These are phyloP conservation scores for Bimastos eiseni DNA, from an alignment of 2,888 invertebrate genomes.

Conservation along the genomic window DNA sequence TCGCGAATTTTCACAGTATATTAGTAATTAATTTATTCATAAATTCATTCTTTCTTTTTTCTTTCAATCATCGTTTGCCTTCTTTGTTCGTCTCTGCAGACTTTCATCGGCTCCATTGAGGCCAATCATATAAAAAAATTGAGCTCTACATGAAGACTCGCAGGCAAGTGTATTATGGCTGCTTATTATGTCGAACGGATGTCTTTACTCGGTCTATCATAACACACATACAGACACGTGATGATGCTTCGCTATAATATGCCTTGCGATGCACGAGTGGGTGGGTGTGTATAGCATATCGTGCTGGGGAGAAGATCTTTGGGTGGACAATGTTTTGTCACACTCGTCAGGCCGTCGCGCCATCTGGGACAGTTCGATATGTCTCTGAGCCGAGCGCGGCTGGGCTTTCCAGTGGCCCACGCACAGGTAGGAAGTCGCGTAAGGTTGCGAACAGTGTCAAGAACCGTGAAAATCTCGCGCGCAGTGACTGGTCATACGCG, in stretches of 20 bases:
- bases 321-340: not conserved
- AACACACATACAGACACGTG: not conserved
- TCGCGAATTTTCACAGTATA: not conserved
- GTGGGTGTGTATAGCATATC: not conserved
- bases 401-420: not conserved
- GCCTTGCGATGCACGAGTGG: not conserved
- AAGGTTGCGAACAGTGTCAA: not conserved
- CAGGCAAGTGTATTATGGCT: not conserved
- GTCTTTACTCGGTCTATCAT: not conserved
- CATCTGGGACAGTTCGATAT: not conserved
- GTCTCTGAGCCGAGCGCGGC: not conserved
- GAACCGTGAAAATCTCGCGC: not conserved
- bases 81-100: not conserved
- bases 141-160: not conserved
- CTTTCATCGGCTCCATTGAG: not conserved
- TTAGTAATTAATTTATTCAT: no score
- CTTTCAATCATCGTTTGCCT: not conserved
- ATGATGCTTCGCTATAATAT: not conserved
- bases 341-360: not conserved
- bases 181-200: not conserved
- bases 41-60: not conserved
- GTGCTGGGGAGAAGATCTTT: not conserved
- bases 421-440: constrained; percentile 6
- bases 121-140: not conserved
- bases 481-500: not conserved